Base-by-base conservation (phyloP, 2,888 invertebrate genomes). In the Mellilla xanthometata region DNA sequence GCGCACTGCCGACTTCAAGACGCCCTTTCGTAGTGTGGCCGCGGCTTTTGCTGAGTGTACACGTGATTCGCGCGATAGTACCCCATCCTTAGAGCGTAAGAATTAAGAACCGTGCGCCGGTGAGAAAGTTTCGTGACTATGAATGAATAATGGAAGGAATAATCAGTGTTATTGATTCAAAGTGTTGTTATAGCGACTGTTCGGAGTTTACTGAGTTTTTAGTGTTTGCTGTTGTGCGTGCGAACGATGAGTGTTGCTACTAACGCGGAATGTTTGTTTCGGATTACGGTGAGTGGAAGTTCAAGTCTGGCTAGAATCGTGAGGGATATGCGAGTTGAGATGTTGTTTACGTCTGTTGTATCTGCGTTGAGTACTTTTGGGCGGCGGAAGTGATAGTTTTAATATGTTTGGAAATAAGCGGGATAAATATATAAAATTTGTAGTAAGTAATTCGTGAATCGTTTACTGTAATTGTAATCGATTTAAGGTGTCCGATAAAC, bases 21-120 rank as follows among this genome's bases (percentile, higher is more conserved):
- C 82, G 80, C 81, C 82, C 79, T 81, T 76, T 76, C 62, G 80
- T 84, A 88, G 88, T 88, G 71, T 63, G 68, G 60, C 65, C 72
- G 73, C 72, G 73, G 65, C 69, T 49, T 68, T 72, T 72, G 76
- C 47, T 46, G 64, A 43, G 71, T 49, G 58, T 61, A 70, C 78
- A 75, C 84, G 82, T 61, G 30, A 56, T 58, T 48, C 52, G 39
- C 31, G 41, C 49, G 40, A 44, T 53, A 49, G 56, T 52, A 56
- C 72, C 68, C 71, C 68, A 69, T 74, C 7, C n/a, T n/a, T n/a
- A n/a, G 24, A 70, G 65, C 68, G 69, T 68, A 69, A 71, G 68
- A 60, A 49, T 55, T 52, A 56, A 60, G 60, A 65, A 68, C 70
- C 28, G 27, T 60, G 24, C 32, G 31, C 65, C 60, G 65, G 64